Base-by-base conservation (phyloP, 1,140 invertebrate species). In the Pseudomyrmex concolor region DNA sequence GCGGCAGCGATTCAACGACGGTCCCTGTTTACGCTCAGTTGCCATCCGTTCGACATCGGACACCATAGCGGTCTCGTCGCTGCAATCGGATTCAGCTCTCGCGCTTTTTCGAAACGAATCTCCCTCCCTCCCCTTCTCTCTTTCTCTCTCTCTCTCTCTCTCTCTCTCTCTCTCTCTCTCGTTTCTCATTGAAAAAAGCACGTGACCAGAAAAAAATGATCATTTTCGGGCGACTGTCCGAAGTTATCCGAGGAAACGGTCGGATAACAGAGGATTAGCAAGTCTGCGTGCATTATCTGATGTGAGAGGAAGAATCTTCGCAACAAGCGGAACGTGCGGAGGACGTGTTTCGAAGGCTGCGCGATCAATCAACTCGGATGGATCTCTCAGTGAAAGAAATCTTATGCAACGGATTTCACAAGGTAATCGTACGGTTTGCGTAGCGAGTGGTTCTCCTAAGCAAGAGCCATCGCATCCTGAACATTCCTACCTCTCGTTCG, bases 1-100 rank as follows among this genome's bases (percentile, higher is more conserved):
- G 76, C 83, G 66, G 72, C 48, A 54, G 62, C 72, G 51, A 64
- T 76, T 64, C 71, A 60, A 85, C 72, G 62, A 68, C 71, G 59
- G 67, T 77, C 72, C 43, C 64, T 87, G 81, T 88, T 87, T 87
- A 84, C 85, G 17, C 57, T 72, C 67, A 17, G 76, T 80, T 80
- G 76, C 43, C 54, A 48, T 71, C 76, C 76, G 76, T 80, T 71
- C 66, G 67, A 80, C 54, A 78, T 78, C 64, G 76, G 67, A 80
- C 54, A 78, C 70, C 64, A 54, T 12, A 25, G 72, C 22, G 34
- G 17, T 77, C 13, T 13, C 19, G 34, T 13, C 57, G 43, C 8
- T 15, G 34, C 62, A 10, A 5, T 2, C 17, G 19, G 5, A 34
- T 70, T 70, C 25, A 25, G 25, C 2, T 25, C 2, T 25, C 54